Base-by-base conservation (phyloP, 2,888 invertebrate genomes). In the Xestobium rufovillosum region DNA sequence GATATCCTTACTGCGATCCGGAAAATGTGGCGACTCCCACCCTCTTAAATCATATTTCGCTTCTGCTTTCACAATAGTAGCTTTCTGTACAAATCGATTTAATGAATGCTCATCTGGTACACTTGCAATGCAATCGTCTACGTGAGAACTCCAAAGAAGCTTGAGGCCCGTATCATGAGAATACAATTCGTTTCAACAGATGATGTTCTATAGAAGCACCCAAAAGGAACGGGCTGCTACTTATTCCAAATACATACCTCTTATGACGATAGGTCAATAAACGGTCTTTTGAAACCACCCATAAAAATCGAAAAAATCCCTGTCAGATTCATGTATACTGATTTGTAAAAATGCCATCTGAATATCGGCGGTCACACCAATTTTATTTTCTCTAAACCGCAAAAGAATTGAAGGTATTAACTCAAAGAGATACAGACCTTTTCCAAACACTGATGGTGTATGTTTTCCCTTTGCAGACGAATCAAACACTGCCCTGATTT, bases 341-440 rank as follows among this genome's bases (percentile, higher is more conserved):
- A 59, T 53, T 43, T 54, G 55, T 10, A 54, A 38, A 39, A 60
- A 59, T 1, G 55, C 57, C 31, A 53, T 53, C 10, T 42, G 19
- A 3, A 60, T 57, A 38, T 57, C 54, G 4, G 52, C 34, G 2
- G 45, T 36, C 1, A 50, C 44, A 4, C 49, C 55, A 31, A 50
- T 38, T 28, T 34, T 41, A 15, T 34, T 16, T 6, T 36, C 14
- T 9, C 48, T 35, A 40, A 53, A 52, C 29, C 36, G 34, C 6
- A 39, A 19, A 1, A 50, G 31, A 26, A 48, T 30, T 15, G 33
- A 13, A 4, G 38, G 39, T 19, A 19, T 19, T 8, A 8, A n/a
- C n/a, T 19, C 23, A n/a, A 19, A 8, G 6, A 19, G 23, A 19
- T 19, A 8, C 6, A 19, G 23, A n/a, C 23, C 23, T 19, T 19